These are phyloP conservation scores for Pseudeuparius sepicola DNA, from an alignment of 2,888 invertebrate genomes.

Conservation along the genomic window DNA sequence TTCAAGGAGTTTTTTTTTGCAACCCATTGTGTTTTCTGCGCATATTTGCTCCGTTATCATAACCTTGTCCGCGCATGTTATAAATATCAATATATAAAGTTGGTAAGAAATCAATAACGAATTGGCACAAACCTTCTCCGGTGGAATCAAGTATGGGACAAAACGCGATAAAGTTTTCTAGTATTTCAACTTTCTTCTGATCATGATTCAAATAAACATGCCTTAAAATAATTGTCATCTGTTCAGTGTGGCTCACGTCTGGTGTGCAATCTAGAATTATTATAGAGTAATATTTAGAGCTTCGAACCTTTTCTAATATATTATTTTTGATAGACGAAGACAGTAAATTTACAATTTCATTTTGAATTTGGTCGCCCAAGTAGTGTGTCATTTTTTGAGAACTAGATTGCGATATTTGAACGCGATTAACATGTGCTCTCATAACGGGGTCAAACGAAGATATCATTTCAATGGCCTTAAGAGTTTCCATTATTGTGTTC, in stretches of 20 bases:
- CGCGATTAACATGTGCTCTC: conserved; percentile 11
- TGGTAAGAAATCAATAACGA: conserved; percentile 17
- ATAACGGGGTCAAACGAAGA: conserved; percentile 13
- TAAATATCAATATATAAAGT: conserved; percentile 18
- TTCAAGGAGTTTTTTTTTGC: conserved; percentile 24
- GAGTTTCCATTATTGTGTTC: conserved; percentile 14
- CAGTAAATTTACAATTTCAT: conserved; percentile 12
- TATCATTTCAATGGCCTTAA: conserved; percentile 14
- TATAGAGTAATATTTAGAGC: conserved; percentile 25
- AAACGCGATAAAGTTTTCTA: conserved; percentile 21
- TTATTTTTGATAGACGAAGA: conserved; percentile 2
- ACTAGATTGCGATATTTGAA: conserved; percentile 6
- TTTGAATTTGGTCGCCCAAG: conserved; percentile 10
- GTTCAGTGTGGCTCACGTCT: conserved; percentile 23
- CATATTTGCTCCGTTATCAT: conserved; percentile 29
- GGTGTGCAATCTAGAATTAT: conserved; percentile 26
- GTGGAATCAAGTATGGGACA: conserved; percentile 20
- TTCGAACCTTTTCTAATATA: conserved; percentile 9
- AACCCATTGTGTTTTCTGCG: conserved; percentile 24
- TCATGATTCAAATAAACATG: too few species aligned
- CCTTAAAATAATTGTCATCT: conserved; percentile 23
- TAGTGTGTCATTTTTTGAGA: too few species aligned
- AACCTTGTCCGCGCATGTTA: conserved; percentile 23
- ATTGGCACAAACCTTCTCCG: conserved; percentile 19
- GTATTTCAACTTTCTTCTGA: too few species aligned